phyloP scores from a whole-genome alignment of 2,888 invertebrate species.

The Heliconius sara region DNA sequence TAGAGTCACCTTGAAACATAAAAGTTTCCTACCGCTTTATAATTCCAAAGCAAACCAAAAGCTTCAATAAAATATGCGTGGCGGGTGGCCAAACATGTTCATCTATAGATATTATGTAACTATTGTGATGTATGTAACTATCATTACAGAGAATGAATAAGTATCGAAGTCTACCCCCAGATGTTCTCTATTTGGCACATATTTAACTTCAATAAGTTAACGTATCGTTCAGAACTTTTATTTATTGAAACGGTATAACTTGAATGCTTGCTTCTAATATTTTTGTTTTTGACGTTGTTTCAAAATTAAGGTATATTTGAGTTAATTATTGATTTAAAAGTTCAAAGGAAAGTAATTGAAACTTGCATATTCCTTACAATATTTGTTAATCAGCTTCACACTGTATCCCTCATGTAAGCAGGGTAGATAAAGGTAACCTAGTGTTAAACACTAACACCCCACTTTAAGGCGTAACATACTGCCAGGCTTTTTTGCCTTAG shows the following conservation, averaged over 20 bases:
- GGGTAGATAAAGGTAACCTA: too few relatives aligned
- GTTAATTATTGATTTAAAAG: not conserved
- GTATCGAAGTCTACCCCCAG: constrained; percentile 49
- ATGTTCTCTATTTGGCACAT: constrained; percentile 49
- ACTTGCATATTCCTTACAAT: not conserved
- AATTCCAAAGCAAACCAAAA: not conserved
- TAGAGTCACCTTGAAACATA: not conserved
- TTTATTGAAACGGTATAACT: not conserved
- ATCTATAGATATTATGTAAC: constrained; percentile 49
- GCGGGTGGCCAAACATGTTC: constrained; percentile 50
- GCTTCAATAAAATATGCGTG: constrained; percentile 43
- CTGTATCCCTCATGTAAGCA: too few relatives aligned
- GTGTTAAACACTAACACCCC: too few relatives aligned
- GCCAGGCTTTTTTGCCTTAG: too few relatives aligned
- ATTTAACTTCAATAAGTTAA: constrained; percentile 16
- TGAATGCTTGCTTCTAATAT: not conserved
- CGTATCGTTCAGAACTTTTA: not conserved
- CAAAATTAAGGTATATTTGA: not conserved
- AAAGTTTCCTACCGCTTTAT: not conserved
- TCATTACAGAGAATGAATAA: constrained; percentile 51
- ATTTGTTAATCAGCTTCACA: too few relatives aligned
- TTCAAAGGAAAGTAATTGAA: not conserved
- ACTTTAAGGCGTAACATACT: too few relatives aligned
- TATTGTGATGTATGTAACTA: too few relatives aligned
- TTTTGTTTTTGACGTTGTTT: not conserved